Evolutionary conservation across 1,140 invertebrate species (phyloP).

Genomic region (Ceratina australensis): DNA sequence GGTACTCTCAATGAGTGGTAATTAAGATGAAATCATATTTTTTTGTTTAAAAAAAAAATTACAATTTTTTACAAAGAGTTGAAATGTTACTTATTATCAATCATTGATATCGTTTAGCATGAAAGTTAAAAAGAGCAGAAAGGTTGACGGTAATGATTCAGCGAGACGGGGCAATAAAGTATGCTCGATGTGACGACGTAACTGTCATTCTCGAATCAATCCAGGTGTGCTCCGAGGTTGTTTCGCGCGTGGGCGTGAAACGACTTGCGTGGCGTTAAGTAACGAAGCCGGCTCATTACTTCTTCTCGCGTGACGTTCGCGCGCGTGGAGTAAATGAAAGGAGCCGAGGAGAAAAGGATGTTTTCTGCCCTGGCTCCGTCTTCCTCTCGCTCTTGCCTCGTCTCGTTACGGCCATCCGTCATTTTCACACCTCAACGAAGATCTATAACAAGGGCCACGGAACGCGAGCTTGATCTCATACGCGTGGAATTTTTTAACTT

Average conservation of each 20-base stretch:
- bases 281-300: conserved; percentile 65
- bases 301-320: conserved; percentile 59
- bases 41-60: too few relatives aligned
- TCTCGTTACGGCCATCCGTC: conserved; percentile 63
- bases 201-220: conserved; percentile 60
- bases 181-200: conserved; percentile 23
- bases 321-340: conserved; percentile 57
- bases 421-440: conserved; percentile 62
- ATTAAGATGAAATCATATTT: too few relatives aligned
- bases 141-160: background rate
- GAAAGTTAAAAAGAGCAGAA: too few relatives aligned
- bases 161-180: conserved; percentile 5
- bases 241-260: conserved; percentile 59
- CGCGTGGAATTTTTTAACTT: background rate
- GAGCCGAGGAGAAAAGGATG: conserved; percentile 52
- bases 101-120: too few relatives aligned
- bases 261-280: conserved; percentile 53
- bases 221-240: conserved; percentile 44
- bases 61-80: too few relatives aligned
- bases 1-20: too few relatives aligned
- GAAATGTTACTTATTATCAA: too few relatives aligned
- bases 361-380: conserved; percentile 22
- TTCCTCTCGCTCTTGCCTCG: conserved; percentile 40
- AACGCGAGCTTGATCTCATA: conserved; percentile 22
- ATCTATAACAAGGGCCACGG: conserved; percentile 42